Conservation (phyloP, 2,113 vertebrate species). For the Orthonyx spaldingii region DNA sequence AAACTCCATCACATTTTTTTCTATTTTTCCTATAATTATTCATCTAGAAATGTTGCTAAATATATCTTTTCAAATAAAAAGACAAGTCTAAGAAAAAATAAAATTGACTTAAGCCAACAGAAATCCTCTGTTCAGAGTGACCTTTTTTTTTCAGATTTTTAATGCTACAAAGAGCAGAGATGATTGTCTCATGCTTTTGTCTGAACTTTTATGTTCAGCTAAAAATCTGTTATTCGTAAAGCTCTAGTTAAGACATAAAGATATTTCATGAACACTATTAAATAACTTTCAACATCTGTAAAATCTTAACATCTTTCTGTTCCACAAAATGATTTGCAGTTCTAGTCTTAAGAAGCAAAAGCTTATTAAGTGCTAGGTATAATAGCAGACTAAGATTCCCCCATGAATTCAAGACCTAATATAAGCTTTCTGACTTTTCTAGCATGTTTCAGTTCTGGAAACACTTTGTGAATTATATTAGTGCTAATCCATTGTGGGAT, state of each 20-base stretch:
- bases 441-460: not conserved
- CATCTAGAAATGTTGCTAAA: not conserved
- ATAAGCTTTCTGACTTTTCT: not conserved
- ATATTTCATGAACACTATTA: not conserved
- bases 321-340: not conserved
- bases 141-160: not conserved
- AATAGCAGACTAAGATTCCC: not conserved
- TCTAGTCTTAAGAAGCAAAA: not conserved
- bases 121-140: not conserved
- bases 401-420: not conserved
- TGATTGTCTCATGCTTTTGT: not conserved
- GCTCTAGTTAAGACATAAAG: not conserved
- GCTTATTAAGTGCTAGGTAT: not conserved
- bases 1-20: not conserved
- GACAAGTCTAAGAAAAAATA: not conserved
- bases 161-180: not conserved
- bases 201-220: not conserved
- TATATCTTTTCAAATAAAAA: not conserved
- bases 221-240: not conserved
- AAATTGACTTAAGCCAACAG: not conserved
- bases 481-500: not conserved
- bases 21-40: not conserved
- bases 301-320: not conserved
- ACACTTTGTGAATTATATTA: not conserved
- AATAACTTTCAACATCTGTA: not conserved